These are phyloP conservation scores for Tachysurus fulvidraco DNA, from an alignment of 2,113 vertebrate genomes.

Conservation along the genomic window DNA sequence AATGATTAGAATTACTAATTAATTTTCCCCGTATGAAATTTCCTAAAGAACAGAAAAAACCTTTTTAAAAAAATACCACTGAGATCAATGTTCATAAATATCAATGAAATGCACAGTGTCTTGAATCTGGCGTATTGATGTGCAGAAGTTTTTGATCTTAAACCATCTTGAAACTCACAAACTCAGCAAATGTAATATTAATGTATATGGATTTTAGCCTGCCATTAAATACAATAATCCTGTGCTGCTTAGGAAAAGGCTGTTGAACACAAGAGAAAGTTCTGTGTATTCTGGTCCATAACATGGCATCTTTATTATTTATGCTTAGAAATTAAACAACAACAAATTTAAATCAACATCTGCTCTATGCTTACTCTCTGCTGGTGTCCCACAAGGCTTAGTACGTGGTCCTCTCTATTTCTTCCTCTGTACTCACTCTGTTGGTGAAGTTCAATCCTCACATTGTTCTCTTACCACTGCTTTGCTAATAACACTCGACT, in stretches of 20 bases:
- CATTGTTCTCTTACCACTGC: no score
- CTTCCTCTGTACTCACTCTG: no score
- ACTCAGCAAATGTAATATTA: constrained; percentile 10
- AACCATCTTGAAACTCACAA: background rate
- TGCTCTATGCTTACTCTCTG: no score
- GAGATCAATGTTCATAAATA: background rate
- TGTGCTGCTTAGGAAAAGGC: background rate
- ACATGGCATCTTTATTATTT: background rate
- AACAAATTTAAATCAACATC: background rate
- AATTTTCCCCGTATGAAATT: background rate
- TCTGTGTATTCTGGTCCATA: background rate
- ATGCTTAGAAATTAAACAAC: background rate
- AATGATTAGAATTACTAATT: background rate
- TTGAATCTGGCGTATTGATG: background rate
- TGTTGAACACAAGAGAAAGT: background rate
- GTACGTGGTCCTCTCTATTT: no score
- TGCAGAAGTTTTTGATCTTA: background rate
- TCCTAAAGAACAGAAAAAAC: background rate
- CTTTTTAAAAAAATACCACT: background rate
- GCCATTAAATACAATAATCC: background rate
- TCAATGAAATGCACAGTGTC: background rate
- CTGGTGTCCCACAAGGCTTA: no score
- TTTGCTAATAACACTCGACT: no score
- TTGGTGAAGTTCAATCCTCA: no score
- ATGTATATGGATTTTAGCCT: constrained; percentile 9